These are phyloP conservation scores for Drosophila santomea DNA, from an alignment of 1,140 invertebrate genomes.

Conservation along the genomic window DNA sequence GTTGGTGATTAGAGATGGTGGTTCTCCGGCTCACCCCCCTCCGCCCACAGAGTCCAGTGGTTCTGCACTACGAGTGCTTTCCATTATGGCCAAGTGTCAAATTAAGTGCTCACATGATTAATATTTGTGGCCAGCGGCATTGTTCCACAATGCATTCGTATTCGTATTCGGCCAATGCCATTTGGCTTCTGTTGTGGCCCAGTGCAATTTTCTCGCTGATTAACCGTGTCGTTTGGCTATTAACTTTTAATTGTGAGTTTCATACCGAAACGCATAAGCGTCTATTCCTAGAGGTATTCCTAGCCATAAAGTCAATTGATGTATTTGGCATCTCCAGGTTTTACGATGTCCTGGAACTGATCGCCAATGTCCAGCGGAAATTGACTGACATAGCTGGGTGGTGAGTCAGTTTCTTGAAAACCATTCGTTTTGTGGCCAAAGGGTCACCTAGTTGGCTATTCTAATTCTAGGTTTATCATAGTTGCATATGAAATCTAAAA, in stretches of 20 bases:
- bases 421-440: neutral
- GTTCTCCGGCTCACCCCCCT: conserved; percentile 23
- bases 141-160: conserved; percentile 38
- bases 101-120: conserved; percentile 82
- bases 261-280: conserved; percentile 18
- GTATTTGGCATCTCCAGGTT: conserved; percentile 46
- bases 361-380: conserved; percentile 30
- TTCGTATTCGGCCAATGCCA: conserved; percentile 25
- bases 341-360: conserved; percentile 46
- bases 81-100: conserved; percentile 82
- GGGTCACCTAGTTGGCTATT: neutral
- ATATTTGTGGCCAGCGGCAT: conserved; percentile 61
- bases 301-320: conserved; percentile 59
- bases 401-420: conserved; percentile 24
- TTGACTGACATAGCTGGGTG: conserved; percentile 11
- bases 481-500: too few species aligned
- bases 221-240: conserved; percentile 76
- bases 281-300: conserved; percentile 48
- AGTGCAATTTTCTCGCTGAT: conserved; percentile 74
- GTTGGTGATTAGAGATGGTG: conserved; percentile 75
- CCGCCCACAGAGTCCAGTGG: too few species aligned
- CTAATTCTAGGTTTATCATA: neutral
- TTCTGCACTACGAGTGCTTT: conserved; percentile 46
- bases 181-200: conserved; percentile 37
- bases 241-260: conserved; percentile 72